Evolutionary conservation across 2,888 invertebrate species (phyloP).

Genomic region (Heliconius erato): DNA sequence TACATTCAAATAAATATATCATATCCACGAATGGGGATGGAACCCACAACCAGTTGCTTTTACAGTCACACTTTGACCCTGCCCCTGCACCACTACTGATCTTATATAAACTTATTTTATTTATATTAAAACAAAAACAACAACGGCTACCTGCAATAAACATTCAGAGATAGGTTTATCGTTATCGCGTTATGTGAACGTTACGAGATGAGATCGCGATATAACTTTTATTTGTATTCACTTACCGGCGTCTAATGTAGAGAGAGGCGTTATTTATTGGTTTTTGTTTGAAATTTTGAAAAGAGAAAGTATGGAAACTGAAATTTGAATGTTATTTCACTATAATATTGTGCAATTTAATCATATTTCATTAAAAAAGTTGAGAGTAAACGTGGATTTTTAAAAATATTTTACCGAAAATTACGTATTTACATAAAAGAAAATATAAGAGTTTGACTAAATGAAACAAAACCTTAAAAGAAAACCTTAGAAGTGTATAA

Average conservation of each 20-base stretch:
- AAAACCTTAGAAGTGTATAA: too few species aligned
- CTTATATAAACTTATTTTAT: too few species aligned
- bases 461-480: too few species aligned
- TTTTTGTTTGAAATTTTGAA: background rate
- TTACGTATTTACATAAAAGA: too few species aligned
- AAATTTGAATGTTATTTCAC: background rate
- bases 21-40: too few species aligned
- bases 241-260: constrained; percentile 13
- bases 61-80: too few species aligned
- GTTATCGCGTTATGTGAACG: constrained; percentile 30
- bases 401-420: background rate
- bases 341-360: background rate
- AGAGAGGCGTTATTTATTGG: constrained; percentile 19
- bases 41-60: too few species aligned
- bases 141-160: constrained; percentile 35
- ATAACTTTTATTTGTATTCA: constrained; percentile 26
- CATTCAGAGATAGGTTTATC: constrained; percentile 29
- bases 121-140: background rate
- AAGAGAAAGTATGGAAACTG: constrained; percentile 2
- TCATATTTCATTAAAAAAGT: too few species aligned
- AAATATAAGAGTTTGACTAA: too few species aligned
- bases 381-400: background rate
- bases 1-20: too few species aligned
- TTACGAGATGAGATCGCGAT: constrained; percentile 28
- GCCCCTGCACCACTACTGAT: too few species aligned